phyloP scores from a whole-genome alignment of 1,140 invertebrate species.

The Drosophila hydei region DNA sequence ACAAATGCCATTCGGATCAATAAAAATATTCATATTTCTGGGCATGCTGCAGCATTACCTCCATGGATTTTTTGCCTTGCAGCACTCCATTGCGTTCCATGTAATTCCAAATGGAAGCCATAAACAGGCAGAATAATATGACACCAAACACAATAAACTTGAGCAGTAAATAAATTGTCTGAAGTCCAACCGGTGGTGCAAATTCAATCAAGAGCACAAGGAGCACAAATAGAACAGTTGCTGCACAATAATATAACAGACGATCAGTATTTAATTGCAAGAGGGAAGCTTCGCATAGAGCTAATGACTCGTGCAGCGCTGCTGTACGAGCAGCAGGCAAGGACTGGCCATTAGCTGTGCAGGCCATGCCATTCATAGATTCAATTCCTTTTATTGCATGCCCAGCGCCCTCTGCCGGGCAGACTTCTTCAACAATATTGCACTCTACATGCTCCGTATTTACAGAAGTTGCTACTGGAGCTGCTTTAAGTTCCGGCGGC shows the following conservation, averaged over 20 bases:
- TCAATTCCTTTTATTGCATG: constrained; percentile 5
- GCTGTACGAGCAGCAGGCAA: constrained; percentile 57
- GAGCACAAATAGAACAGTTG: constrained; percentile 84
- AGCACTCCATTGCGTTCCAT: constrained; percentile 91
- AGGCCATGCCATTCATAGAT: neutral
- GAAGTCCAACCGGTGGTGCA: constrained; percentile 81
- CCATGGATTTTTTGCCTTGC: constrained; percentile 88
- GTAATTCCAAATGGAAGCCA: constrained; percentile 91
- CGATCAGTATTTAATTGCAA: constrained; percentile 85
- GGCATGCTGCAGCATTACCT: constrained; percentile 84
- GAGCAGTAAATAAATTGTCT: constrained; percentile 85
- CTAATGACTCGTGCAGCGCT: constrained; percentile 86
- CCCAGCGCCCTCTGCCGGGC: constrained; percentile 4
- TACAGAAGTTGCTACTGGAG: neutral
- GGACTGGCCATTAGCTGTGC: neutral
- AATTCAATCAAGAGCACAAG: constrained; percentile 83
- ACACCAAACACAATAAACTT: constrained; percentile 87
- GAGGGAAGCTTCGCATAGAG: constrained; percentile 86
- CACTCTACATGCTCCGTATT: constrained; percentile 20
- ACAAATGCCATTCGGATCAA: constrained; percentile 15
- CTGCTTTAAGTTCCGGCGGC: constrained; percentile 3
- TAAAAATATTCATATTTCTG: constrained; percentile 76
- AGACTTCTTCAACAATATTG: constrained; percentile 13
- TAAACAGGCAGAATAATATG: constrained; percentile 89
- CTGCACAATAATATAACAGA: constrained; percentile 86